These are phyloP conservation scores for Drosophila nigrodunni DNA, from an alignment of 1,140 invertebrate genomes.

Conservation along the genomic window DNA sequence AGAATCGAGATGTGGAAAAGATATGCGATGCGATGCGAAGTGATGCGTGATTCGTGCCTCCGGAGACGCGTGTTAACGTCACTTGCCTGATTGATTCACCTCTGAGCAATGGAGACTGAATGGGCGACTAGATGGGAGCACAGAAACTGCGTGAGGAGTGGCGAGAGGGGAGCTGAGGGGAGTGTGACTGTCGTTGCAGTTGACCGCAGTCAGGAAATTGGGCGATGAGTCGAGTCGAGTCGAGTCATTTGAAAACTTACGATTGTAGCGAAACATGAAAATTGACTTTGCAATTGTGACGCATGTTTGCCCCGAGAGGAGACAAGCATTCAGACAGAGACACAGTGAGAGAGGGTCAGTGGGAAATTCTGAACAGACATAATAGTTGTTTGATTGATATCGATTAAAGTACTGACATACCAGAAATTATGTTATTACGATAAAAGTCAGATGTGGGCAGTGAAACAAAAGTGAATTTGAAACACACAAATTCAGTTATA, in stretches of 20 bases:
- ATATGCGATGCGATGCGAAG: slow-evolving; percentile 10
- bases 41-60: slow-evolving; percentile 35
- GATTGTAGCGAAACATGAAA: slow-evolving; percentile 21
- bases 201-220: slow-evolving; percentile 37
- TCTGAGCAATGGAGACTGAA: neutral
- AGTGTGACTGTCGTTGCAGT: neutral
- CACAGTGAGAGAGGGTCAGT: no score
- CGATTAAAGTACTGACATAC: neutral
- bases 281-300: slow-evolving; percentile 14
- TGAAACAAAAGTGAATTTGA: neutral
- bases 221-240: neutral
- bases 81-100: slow-evolving; percentile 35
- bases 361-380: no score
- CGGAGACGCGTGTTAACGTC: slow-evolving; percentile 39
- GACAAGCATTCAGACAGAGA: no score
- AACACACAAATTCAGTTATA: neutral
- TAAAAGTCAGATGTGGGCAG: neutral
- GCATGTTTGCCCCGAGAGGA: neutral
- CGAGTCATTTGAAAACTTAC: slow-evolving; percentile 13
- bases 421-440: neutral
- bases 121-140: slow-evolving; percentile 3
- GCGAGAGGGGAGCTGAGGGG: neutral
- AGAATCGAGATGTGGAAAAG: neutral
- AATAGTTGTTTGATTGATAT: neutral
- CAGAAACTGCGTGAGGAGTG: neutral